phyloP scores from a whole-genome alignment of 2,797 vertebrate genomes.

The Denticeps clupeoides region DNA sequence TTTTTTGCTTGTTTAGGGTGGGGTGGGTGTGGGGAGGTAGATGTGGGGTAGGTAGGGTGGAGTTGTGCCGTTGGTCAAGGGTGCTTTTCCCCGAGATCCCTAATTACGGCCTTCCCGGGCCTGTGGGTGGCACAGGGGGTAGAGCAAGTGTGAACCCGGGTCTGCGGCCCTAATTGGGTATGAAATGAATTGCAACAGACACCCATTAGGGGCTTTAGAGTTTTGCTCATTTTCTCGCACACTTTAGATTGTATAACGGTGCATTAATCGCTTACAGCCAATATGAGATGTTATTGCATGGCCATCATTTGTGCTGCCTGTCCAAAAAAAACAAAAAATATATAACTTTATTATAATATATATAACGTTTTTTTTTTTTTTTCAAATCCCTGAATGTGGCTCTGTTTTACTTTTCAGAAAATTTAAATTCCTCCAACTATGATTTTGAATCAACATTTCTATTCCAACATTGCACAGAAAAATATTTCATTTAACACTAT shows the following conservation, averaged over 20 bases:
- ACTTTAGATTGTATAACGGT: slow-evolving; percentile 66
- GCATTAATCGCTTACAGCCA: slow-evolving; percentile 62
- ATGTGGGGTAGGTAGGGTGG: background rate
- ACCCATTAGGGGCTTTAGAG: slow-evolving; percentile 63
- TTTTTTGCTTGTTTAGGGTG: slow-evolving; percentile 21
- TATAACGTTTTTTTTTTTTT: background rate
- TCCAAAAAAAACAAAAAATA: slow-evolving; percentile 31
- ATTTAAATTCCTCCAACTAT: too few relatives aligned
- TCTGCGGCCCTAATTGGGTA: slow-evolving; percentile 57
- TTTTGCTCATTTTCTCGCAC: slow-evolving; percentile 48
- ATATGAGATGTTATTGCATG: slow-evolving; percentile 54
- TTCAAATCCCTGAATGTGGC: too few relatives aligned
- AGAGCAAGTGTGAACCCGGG: slow-evolving; percentile 41
- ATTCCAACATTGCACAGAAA: too few relatives aligned
- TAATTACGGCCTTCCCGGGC: slow-evolving; percentile 43
- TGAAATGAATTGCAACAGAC: slow-evolving; percentile 67
- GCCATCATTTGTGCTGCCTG: slow-evolving; percentile 41
- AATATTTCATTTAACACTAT: background rate
- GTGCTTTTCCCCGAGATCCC: too few relatives aligned
- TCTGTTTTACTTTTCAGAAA: too few relatives aligned
- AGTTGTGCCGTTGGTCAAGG: slow-evolving; percentile 38
- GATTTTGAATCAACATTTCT: too few relatives aligned
- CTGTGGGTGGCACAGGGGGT: slow-evolving; percentile 43
- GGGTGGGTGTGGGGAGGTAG: slow-evolving; percentile 4
- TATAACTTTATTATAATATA: slow-evolving; percentile 11